Percentiles rank a stretch among this genome's conserved stretches.
phyloP scores from a whole-genome alignment of 2,888 invertebrate species.

The Idaea dimidiata region DNA sequence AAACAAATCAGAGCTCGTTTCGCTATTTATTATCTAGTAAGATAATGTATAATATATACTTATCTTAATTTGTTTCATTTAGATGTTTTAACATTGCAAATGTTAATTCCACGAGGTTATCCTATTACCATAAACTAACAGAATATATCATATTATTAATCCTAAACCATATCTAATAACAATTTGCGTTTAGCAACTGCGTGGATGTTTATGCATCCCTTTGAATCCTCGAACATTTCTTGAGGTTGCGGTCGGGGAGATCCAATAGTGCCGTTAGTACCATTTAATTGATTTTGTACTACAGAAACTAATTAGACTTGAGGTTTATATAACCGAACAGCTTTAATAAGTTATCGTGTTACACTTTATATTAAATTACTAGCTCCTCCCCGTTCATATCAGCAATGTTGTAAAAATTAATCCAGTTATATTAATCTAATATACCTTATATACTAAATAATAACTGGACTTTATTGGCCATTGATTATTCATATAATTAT shows the following conservation, averaged over 20 bases:
- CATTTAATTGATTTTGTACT: conserved; percentile 76
- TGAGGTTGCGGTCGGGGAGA: conserved; percentile 59
- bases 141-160: conserved; percentile 25
- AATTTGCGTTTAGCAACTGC: conserved; percentile 39
- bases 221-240: conserved; percentile 63
- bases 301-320: conserved; percentile 77
- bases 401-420: too few species aligned
- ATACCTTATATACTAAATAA: too few species aligned
- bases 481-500: too few species aligned
- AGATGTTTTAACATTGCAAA: neutral
- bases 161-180: conserved; percentile 41
- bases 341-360: conserved; percentile 67
- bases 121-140: conserved; percentile 7
- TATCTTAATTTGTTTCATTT: neutral
- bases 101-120: neutral
- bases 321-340: conserved; percentile 70
- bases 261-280: conserved; percentile 59
- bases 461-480: too few species aligned
- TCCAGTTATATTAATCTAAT: too few species aligned
- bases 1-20: too few species aligned
- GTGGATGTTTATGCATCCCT: conserved; percentile 52
- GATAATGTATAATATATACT: too few species aligned
- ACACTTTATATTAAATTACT: too few species aligned
- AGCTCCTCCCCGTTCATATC: too few species aligned
- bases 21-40: too few species aligned